Percentiles rank a stretch among this genome's conserved stretches.
phyloP scores from a whole-genome alignment of 1,140 invertebrate genomes.

The Cyclina sinensis region DNA sequence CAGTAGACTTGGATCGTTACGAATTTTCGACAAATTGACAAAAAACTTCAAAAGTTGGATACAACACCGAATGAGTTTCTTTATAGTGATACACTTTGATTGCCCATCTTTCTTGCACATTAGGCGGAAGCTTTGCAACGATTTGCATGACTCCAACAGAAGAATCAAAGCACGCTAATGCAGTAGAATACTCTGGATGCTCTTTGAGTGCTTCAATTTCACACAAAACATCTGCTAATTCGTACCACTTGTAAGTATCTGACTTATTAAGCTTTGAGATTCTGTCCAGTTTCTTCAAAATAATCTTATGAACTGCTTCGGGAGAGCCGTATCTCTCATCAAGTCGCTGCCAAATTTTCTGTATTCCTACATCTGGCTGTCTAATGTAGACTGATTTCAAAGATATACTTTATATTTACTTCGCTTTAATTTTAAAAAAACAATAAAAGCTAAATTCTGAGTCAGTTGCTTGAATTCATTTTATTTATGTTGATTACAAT shows the following conservation, averaged over 20 bases:
- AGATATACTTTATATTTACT: no score
- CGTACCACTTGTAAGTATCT: conserved; percentile 41
- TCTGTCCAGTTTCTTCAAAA: not conserved
- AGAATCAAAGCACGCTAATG: not conserved
- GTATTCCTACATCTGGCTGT: not conserved
- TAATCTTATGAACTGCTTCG: conserved; percentile 36
- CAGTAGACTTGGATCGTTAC: not conserved
- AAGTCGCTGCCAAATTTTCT: conserved; percentile 44
- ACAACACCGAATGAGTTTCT: not conserved
- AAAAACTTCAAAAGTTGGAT: not conserved
- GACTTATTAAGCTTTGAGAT: conserved; percentile 39
- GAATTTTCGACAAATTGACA: not conserved
- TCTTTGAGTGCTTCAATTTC: conserved; percentile 22
- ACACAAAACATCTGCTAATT: conserved; percentile 32
- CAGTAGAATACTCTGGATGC: not conserved
- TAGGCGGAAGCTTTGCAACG: not conserved
- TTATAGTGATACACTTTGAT: not conserved
- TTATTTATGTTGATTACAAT: no score
- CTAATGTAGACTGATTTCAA: not conserved
- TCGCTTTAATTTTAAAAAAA: no score
- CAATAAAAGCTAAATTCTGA: no score
- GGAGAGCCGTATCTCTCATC: conserved; percentile 53
- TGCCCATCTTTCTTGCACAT: not conserved
- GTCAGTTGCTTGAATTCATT: no score
- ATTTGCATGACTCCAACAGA: not conserved